phyloP scores from a whole-genome alignment of 2,797 vertebrate species.

The Pseudochaenichthys georgianus region DNA sequence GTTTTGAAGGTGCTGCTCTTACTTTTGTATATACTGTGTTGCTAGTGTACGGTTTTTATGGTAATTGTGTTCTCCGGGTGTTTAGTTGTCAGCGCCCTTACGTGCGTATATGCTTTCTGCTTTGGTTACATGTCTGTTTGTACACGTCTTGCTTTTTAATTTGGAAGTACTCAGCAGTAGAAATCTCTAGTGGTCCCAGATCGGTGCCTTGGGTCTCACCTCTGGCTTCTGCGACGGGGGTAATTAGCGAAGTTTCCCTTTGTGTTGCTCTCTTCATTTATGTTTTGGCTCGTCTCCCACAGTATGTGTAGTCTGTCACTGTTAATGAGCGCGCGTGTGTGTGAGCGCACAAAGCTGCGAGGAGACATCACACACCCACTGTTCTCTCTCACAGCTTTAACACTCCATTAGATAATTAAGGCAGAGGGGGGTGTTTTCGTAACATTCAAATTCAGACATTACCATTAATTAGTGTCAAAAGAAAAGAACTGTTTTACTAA shows the following conservation, averaged over 20 bases:
- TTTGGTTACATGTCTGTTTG: constrained; percentile 54
- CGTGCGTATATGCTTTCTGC: constrained; percentile 40
- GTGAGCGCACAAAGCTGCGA: constrained; percentile 50
- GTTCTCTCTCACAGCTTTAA: constrained; percentile 67
- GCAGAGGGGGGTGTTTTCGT: constrained; percentile 77
- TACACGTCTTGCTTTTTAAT: constrained; percentile 54
- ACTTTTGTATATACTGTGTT: constrained; percentile 31
- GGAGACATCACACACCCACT: constrained; percentile 71
- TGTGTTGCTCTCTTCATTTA: constrained; percentile 52
- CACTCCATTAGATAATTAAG: constrained; percentile 81
- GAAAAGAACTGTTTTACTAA: constrained; percentile 69
- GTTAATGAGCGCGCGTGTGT: constrained; percentile 69
- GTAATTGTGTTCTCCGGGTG: constrained; percentile 50
- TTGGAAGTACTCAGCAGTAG: constrained; percentile 47
- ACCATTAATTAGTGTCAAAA: constrained; percentile 80
- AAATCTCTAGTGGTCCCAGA: constrained; percentile 60
- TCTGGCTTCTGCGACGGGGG: constrained; percentile 59
- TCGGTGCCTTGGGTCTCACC: constrained; percentile 69
- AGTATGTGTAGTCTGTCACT: constrained; percentile 67
- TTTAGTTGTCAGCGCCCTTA: constrained; percentile 41
- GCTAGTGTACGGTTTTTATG: constrained; percentile 36
- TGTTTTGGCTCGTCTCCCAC: constrained; percentile 59
- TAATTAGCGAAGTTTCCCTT: constrained; percentile 80
- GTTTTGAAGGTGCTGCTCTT: constrained; percentile 38
- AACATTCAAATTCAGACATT: constrained; percentile 75